Base-by-base conservation (phyloP, 1,140 invertebrate species). In the Papilio glaucus region DNA sequence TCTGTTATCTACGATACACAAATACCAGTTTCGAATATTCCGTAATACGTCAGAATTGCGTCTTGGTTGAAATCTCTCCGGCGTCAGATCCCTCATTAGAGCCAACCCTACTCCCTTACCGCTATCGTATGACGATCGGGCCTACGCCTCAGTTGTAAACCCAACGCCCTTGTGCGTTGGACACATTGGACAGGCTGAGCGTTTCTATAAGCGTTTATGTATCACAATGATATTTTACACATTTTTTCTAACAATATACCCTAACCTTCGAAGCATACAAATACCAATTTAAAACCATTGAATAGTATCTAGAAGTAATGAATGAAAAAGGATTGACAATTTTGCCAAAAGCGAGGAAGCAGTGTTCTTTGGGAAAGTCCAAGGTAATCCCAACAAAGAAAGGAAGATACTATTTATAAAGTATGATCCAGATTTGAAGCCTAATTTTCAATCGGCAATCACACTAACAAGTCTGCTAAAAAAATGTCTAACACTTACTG, bases 61-160 rank as follows among this genome's bases (percentile, higher is more conserved):
- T 69, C 67, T 69, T 49, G 67, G 67, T 18, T 49, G 67, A 69
- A 69, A 69, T 69, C 67, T 69, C 42, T 37, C 67, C 67, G 45
- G 26, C 67, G 67, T 63, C 61, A 63, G 73, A 76, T 78, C 73
- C 75, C 75, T 84, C 82, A 83, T 85, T 85, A 83, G 78, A 80
- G 74, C 78, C 75, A 83, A 79, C 81, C 82, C 75, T 79, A 70
- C 75, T 75, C 77, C 77, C 75, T 73, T 60, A 71, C 67, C 72
- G 76, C 74, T 82, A 85, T 84, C 84, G 78, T 74, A 74, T 82
- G 80, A 84, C 80, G 79, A 85, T 85, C 82, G 73, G 70, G 53
- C 72, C 79, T 76, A 77, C 81, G 77, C 75, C 79, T 72, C 72
- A 42, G 49, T 62, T 63, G 72, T 83, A 81, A 80, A 82, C 77